Evolutionary conservation across 2,888 invertebrate genomes (phyloP), one percentile per base, ranked within the genome.

Genomic region (Ormyrus nitidulus): DNA sequence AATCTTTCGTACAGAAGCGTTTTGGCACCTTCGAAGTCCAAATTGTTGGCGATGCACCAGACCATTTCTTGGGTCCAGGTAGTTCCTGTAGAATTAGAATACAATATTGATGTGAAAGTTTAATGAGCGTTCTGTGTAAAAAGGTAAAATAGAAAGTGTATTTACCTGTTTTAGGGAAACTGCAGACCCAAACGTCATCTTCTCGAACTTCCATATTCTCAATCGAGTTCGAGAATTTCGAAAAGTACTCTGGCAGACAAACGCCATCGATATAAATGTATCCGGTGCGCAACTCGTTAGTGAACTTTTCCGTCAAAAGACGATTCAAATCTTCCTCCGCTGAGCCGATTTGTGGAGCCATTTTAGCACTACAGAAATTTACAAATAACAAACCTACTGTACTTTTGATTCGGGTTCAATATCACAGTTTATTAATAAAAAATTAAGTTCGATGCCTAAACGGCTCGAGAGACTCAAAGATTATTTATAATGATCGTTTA

Each of bases 1-100:
- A 94, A 95, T 86, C 96, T 90, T 79, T 92, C 91, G n/a, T 91
- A 91, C 0, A 94, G 88, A 6, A 92, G 91, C 46, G 91, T 90
- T 87, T 92, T 92, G 0, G 94, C 94, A 44, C 90, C 90, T 77
- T 92, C 91, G 81, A 92, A 93, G 88, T 95, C 92, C 68, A 94
- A 88, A 83, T 94, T 91, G 81, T 94, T 94, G 79, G 92, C 92
- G 61, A 95, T 91, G 79, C 95, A 91, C 93, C 95, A 95, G 0
- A 95, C 93, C 91, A 95, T 92, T 91, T 95, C 95, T 88, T 95
- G 95, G 0, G 94, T 92, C 95, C 95, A 95, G 19, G 96, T 96
- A 44, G 95, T 95, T 5, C 95, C 94, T 94, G 85, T 61, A 88
- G 34, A 34, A 4, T 34, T 34, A 4, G 34, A 34, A 34, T 2